Conservation (phyloP, 2,113 vertebrate genomes). For the Lethenteron camtschaticum region DNA sequence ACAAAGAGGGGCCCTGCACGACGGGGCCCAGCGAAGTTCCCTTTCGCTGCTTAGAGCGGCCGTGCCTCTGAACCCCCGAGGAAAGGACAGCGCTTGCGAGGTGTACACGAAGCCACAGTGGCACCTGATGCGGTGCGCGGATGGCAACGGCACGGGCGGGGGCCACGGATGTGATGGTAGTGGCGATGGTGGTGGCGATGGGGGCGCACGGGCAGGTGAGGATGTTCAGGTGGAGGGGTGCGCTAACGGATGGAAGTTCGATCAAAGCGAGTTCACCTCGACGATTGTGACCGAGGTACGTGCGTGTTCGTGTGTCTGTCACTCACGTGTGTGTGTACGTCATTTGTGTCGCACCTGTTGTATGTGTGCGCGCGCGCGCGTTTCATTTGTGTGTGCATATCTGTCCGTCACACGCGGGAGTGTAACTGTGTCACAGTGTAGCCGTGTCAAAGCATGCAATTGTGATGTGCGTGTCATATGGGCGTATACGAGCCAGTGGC, state of each 20-base stretch:
- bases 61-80: not conserved
- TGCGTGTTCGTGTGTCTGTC: not conserved
- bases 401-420: no score
- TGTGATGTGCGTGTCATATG: no score
- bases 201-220: conserved; percentile 7
- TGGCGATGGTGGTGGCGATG: conserved; percentile 13
- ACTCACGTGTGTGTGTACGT: not conserved
- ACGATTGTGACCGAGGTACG: conserved; percentile 21
- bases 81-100: conserved; percentile 9
- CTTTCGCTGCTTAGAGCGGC: not conserved
- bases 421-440: no score
- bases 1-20: no score
- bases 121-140: not conserved
- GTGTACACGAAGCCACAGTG: not conserved
- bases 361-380: no score
- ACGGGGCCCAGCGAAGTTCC: not conserved
- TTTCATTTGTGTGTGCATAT: no score
- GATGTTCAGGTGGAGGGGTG: conserved; percentile 23
- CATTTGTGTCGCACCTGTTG: no score
- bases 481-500: no score
- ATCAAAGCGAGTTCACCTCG: conserved; percentile 10
- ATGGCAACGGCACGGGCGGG: conserved; percentile 10
- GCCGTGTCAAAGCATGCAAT: no score
- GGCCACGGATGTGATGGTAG: conserved; percentile 10
- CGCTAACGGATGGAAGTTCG: conserved; percentile 20